Evolutionary conservation across 2,113 vertebrate species (phyloP), one percentile per base, ranked within the genome.

Genomic region (Dromiciops gliroides): DNA sequence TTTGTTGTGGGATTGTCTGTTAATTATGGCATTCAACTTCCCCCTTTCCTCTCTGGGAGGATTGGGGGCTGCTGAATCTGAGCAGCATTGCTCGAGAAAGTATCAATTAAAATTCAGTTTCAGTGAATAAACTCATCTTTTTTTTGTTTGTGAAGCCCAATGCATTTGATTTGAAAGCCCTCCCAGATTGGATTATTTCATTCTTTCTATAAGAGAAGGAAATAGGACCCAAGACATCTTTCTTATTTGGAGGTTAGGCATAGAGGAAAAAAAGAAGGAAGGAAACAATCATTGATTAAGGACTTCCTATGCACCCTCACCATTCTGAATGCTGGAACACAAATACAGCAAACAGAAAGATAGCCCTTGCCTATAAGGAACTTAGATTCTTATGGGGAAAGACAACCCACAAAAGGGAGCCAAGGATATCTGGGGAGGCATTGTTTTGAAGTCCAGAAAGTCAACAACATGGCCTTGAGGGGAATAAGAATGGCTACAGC

Each of bases 1-100:
- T 97, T 97, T 98, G 94, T 98, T 98, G 95, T 97, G 94, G 97
- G 91, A 94, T 94, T 98, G 96, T 96, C 96, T 98, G 96, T 97
- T 98, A 98, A 98, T 98, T 98, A 98, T 96, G 96, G 94, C 89
- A 28, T 97, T 98, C 97, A 97, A 48, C 97, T 60, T 0, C 94
- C 96, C 96, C 97, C 96, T 95, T 97, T 96, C 95, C 95, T 97
- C 98, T 96, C 92, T 89, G 93, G 95, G 95, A 53, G 89, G 67
- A 49, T 92, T 97, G 90, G 96, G 91, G 93, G 26, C 0, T 95
- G 95, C 95, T 31, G 94, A 95, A 97, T 97, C 91, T 95, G 94
- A 96, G 95, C 89, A 44, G 67, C 93, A 91, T 90, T 97, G 96
- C 94, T 96, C 92, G 95, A 96, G 97, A 97, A 97, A 97, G 93